Conservation (phyloP, 2,797 vertebrate genomes). For the Brachymystax lenok region DNA sequence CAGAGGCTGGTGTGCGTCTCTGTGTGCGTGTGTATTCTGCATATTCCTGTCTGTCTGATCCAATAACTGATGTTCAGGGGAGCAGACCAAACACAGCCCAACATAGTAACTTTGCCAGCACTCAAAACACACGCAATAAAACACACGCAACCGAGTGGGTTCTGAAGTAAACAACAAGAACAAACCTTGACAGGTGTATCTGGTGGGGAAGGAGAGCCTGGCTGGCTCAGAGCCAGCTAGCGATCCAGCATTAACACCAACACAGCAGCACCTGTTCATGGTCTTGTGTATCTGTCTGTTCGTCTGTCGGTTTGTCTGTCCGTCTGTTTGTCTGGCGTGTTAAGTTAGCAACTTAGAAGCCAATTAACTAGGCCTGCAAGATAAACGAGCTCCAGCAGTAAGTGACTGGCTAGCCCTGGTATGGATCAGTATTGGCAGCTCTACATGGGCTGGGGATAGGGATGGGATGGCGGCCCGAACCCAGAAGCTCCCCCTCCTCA, state of each 20-base stretch:
- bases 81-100: not conserved
- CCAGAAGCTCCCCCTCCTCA: slow-evolving; percentile 2
- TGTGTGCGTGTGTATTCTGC: not conserved
- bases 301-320: slow-evolving; percentile 9
- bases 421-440: slow-evolving; percentile 15
- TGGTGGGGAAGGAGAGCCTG: not conserved
- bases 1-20: slow-evolving; percentile 22
- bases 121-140: not conserved
- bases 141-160: not conserved
- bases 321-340: not conserved
- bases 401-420: slow-evolving; percentile 14
- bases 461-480: not conserved
- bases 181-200: not conserved
- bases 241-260: not conserved
- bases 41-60: not conserved
- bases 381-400: slow-evolving; percentile 12
- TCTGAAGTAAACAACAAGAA: not conserved
- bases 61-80: not conserved
- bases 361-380: slow-evolving; percentile 27
- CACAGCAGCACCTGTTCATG: not conserved
- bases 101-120: not conserved
- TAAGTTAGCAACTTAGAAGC: slow-evolving; percentile 6
- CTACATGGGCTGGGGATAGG: not conserved
- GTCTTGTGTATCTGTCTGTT: not conserved
- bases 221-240: too few relatives aligned